Evolutionary conservation across 2,888 invertebrate species (phyloP).

Genomic region (Nomada ruficornis): DNA sequence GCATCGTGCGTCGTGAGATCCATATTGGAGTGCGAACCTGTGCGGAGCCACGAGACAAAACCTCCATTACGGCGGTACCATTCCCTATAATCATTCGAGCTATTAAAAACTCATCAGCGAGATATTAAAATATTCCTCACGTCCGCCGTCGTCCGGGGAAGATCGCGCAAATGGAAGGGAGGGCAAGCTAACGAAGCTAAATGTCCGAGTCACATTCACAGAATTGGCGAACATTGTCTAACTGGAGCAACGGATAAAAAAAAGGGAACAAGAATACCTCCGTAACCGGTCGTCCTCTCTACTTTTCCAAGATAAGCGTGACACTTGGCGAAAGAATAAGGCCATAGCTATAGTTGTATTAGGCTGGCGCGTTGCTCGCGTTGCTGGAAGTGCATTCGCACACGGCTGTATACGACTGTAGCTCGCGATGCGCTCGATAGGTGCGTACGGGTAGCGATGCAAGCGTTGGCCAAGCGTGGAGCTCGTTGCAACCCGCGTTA

Average conservation of each 20-base stretch:
- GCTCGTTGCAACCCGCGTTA: constrained; percentile 29
- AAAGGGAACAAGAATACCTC: constrained; percentile 55
- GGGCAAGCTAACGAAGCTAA: neutral
- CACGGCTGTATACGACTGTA: constrained; percentile 15
- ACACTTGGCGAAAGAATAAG: constrained; percentile 70
- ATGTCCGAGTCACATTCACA: neutral
- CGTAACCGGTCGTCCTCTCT: constrained; percentile 65
- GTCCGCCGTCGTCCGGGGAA: neutral
- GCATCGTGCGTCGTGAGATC: constrained; percentile 30
- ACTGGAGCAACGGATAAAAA: constrained; percentile 58
- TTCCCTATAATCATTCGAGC: neutral
- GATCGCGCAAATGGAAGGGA: neutral
- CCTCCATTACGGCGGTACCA: too few relatives aligned
- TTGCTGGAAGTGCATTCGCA: constrained; percentile 61
- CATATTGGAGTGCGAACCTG: constrained; percentile 3
- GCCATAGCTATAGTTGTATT: constrained; percentile 60
- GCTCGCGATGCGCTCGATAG: constrained; percentile 46
- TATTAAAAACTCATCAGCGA: constrained; percentile 20
- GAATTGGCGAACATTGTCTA: constrained; percentile 35
- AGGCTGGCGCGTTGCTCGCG: constrained; percentile 54
- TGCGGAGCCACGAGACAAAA: neutral
- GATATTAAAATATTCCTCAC: neutral
- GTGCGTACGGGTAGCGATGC: neutral
- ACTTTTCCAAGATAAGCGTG: constrained; percentile 63
- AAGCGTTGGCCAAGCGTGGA: neutral